phyloP scores from a whole-genome alignment of 2,888 invertebrate genomes.

The Tipula helvola region DNA sequence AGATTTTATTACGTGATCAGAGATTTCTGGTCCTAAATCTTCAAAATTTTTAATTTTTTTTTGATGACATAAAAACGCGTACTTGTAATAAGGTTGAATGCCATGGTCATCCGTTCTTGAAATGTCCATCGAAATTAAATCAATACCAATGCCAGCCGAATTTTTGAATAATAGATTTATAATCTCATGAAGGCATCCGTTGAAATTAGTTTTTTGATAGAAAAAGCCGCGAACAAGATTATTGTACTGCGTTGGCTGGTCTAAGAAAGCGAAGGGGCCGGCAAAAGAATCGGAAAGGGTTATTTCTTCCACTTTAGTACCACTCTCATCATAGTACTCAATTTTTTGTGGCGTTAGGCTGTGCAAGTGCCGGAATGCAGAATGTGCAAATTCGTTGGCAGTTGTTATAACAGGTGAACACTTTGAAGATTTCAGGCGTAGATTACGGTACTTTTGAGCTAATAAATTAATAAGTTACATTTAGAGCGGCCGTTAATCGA shows the following conservation, averaged over 20 bases:
- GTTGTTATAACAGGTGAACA: neutral
- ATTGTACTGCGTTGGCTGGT: neutral
- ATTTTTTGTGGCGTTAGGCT: neutral
- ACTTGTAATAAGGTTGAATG: neutral
- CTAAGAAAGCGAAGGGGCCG: neutral
- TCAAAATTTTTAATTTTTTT: neutral
- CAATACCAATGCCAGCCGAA: neutral
- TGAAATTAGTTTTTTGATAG: slow-evolving; percentile 5
- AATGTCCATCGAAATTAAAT: neutral
- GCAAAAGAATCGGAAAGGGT: neutral
- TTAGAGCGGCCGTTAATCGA: neutral
- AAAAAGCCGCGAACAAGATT: neutral
- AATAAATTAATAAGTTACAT: neutral
- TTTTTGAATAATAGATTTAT: neutral
- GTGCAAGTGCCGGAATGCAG: neutral
- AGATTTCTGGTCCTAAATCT: neutral
- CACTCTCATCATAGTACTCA: neutral
- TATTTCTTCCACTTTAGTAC: neutral
- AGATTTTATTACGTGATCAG: neutral
- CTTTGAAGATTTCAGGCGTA: neutral
- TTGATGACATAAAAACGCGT: neutral
- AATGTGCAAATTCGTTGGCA: neutral
- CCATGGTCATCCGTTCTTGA: neutral
- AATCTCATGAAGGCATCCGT: neutral
- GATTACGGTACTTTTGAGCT: neutral